These are phyloP conservation scores for Esox masquinongy DNA, from an alignment of 2,797 vertebrate species.

Conservation along the genomic window DNA sequence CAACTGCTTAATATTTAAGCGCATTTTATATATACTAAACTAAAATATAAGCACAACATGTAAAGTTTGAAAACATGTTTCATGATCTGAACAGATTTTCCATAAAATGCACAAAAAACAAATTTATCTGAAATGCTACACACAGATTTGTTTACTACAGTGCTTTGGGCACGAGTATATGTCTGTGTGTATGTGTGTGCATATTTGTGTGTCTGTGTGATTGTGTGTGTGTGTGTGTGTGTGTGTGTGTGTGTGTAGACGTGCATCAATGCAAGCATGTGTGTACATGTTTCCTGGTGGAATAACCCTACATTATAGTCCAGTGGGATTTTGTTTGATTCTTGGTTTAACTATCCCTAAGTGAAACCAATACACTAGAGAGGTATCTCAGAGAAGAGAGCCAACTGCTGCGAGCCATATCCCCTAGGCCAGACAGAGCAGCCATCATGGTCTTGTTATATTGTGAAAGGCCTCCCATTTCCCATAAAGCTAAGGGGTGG, in stretches of 20 bases:
- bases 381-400: constrained; percentile 39
- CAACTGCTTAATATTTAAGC: too few relatives aligned
- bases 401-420: constrained; percentile 38
- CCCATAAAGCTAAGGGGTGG: constrained; percentile 72
- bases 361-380: constrained; percentile 58
- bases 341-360: constrained; percentile 56
- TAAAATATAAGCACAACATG: too few relatives aligned
- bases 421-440: constrained; percentile 47
- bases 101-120: too few relatives aligned
- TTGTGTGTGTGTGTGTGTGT: neutral
- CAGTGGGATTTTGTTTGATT: constrained; percentile 34
- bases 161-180: too few relatives aligned
- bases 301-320: neutral
- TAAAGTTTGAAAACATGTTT: too few relatives aligned
- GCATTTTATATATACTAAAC: too few relatives aligned
- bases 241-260: neutral
- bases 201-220: neutral
- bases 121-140: too few relatives aligned
- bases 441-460: constrained; percentile 56
- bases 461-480: constrained; percentile 61
- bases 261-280: neutral
- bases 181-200: neutral
- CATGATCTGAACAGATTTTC: too few relatives aligned
- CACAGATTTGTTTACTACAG: too few relatives aligned
- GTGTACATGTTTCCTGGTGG: neutral